A percentile compares a stretch with the other conserved stretches of the same genome.
Evolutionary conservation across 2,797 vertebrate species (phyloP).

Genomic region (Onychomys leucogaster): DNA sequence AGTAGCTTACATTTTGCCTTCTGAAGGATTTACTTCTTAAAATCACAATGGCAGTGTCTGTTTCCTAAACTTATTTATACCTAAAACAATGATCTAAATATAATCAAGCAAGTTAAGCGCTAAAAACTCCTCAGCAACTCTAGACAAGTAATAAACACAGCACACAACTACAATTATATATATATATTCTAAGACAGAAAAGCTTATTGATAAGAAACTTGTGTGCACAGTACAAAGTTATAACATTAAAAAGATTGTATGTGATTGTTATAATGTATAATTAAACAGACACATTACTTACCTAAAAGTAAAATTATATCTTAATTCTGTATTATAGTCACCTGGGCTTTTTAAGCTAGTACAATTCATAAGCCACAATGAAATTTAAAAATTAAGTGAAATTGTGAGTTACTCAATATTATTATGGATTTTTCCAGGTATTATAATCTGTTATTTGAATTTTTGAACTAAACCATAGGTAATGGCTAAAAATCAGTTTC

Average conservation of each 20-base stretch:
- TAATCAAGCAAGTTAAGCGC: constrained; percentile 13
- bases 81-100: constrained; percentile 50
- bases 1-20: constrained; percentile 30
- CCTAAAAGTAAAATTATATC: not conserved
- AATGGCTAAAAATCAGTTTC: not conserved
- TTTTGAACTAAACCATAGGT: not conserved
- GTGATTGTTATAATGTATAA: not conserved
- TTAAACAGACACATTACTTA: not conserved
- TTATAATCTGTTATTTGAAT: not conserved
- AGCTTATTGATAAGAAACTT: not conserved
- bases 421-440: not conserved
- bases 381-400: constrained; percentile 29
- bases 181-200: constrained; percentile 51
- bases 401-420: not conserved
- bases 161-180: not conserved
- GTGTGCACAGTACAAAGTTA: not conserved
- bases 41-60: not conserved
- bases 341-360: not conserved
- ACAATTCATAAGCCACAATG: not conserved
- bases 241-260: not conserved
- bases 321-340: not conserved
- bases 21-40: constrained; percentile 44
- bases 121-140: not conserved
- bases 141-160: constrained; percentile 30
- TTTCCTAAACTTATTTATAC: constrained; percentile 45